Conservation (phyloP, 1,140 invertebrate genomes). For the Anoplolepis gracilipes region DNA sequence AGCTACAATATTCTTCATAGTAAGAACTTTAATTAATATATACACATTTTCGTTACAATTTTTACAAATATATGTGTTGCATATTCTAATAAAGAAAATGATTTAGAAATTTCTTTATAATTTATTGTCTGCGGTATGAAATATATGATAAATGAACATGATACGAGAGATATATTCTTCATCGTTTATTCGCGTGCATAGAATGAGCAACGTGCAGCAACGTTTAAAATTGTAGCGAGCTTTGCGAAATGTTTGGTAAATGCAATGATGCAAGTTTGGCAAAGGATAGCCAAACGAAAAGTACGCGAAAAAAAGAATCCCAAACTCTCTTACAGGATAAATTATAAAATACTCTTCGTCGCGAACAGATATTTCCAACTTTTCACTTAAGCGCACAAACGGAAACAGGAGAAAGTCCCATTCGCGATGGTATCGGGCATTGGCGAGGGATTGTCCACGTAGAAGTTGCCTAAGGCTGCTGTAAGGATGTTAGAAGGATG, state of each 20-base stretch:
- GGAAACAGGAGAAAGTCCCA: constrained; percentile 15
- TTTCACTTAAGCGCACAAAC: constrained; percentile 55
- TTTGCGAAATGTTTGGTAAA: constrained; percentile 18
- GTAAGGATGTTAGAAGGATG: constrained; percentile 23
- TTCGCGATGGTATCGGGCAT: constrained; percentile 34
- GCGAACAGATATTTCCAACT: constrained; percentile 55
- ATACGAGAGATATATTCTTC: neutral
- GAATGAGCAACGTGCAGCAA: neutral
- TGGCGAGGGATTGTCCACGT: constrained; percentile 52
- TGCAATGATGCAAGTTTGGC: neutral
- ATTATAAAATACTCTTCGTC: constrained; percentile 43
- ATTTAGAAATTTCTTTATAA: neutral
- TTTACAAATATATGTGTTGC: neutral
- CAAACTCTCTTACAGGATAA: constrained; percentile 30
- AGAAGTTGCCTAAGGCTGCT: constrained; percentile 44
- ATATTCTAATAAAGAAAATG: neutral
- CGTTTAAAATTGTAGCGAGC: neutral
- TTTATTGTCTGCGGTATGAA: neutral
- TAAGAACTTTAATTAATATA: no score
- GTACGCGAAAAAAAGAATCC: neutral
- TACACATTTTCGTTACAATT: neutral
- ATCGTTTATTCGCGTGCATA: neutral
- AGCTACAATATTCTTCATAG: neutral
- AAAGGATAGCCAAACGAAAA: neutral
- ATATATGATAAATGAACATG: neutral